Conservation (phyloP, 2,888 invertebrate genomes). For the Incurvaria masculella region DNA sequence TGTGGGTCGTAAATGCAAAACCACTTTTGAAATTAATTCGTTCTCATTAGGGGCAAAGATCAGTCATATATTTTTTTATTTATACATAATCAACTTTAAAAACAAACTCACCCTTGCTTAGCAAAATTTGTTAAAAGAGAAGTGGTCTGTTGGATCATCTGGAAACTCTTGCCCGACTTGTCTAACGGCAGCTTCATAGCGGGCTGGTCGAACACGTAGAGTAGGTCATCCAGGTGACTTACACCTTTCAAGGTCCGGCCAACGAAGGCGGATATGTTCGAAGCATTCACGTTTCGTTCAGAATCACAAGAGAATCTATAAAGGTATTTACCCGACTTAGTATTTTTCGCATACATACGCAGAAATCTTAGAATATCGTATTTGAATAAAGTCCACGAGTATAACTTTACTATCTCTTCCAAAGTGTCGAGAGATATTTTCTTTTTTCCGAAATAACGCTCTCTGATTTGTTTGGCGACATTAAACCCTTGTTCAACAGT, state of each 20-base stretch:
- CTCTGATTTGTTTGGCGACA: neutral
- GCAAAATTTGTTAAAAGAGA: slow-evolving; percentile 18
- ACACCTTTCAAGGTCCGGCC: slow-evolving; percentile 12
- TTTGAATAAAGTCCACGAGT: neutral
- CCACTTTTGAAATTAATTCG: too few relatives aligned
- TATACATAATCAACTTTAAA: too few relatives aligned
- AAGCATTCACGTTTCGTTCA: slow-evolving; percentile 11
- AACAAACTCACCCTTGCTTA: slow-evolving; percentile 16
- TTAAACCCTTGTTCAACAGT: neutral
- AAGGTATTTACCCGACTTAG: slow-evolving; percentile 5
- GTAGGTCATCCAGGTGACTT: slow-evolving; percentile 16
- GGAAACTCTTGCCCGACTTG: slow-evolving; percentile 11
- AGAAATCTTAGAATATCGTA: neutral
- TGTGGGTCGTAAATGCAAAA: too few relatives aligned
- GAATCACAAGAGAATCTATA: slow-evolving; percentile 13
- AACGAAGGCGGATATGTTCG: neutral
- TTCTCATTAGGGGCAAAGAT: too few relatives aligned
- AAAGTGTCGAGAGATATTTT: neutral
- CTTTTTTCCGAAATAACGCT: neutral
- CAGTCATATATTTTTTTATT: too few relatives aligned
- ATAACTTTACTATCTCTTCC: neutral
- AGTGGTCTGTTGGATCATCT: slow-evolving; percentile 13
- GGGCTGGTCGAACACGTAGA: slow-evolving; percentile 16
- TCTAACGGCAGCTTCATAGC: slow-evolving; percentile 9
- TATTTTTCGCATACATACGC: neutral